phyloP scores from a whole-genome alignment of 2,113 vertebrate species.

The Leptodactylus fuscus region DNA sequence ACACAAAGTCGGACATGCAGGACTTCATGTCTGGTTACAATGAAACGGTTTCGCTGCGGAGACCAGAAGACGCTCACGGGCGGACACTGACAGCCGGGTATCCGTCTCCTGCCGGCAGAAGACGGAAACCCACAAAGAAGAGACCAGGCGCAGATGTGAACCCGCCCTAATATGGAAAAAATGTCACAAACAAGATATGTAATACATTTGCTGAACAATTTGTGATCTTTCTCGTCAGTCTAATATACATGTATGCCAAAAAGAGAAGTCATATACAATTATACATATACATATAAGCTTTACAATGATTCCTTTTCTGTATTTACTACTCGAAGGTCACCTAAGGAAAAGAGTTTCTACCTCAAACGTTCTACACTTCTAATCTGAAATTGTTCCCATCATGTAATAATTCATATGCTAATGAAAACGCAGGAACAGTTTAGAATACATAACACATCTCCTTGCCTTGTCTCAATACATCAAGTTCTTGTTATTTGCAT shows the following conservation, averaged over 20 bases:
- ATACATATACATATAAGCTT: no score
- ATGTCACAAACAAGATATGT: no score
- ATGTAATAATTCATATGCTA: not conserved
- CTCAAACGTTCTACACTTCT: not conserved
- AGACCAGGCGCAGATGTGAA: no score
- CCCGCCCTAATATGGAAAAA: no score
- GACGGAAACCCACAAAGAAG: no score
- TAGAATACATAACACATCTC: not conserved
- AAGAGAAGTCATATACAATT: not conserved
- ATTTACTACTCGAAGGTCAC: not conserved
- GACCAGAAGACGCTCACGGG: no score
- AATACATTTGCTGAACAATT: no score
- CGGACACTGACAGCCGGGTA: no score
- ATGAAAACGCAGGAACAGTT: not conserved
- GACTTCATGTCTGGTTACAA: no score
- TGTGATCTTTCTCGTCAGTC: not conserved
- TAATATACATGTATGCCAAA: not conserved
- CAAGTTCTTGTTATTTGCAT: constrained; percentile 34
- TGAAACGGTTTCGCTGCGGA: no score
- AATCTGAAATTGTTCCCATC: constrained; percentile 29
- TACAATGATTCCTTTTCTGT: not conserved
- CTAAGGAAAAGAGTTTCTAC: not conserved
- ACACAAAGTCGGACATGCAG: no score
- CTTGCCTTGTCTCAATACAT: constrained; percentile 14
- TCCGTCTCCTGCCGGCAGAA: no score